Evolutionary conservation across 1,140 invertebrate species (phyloP), one percentile per base, ranked within the genome.

Genomic region (Drosophila dunni): DNA sequence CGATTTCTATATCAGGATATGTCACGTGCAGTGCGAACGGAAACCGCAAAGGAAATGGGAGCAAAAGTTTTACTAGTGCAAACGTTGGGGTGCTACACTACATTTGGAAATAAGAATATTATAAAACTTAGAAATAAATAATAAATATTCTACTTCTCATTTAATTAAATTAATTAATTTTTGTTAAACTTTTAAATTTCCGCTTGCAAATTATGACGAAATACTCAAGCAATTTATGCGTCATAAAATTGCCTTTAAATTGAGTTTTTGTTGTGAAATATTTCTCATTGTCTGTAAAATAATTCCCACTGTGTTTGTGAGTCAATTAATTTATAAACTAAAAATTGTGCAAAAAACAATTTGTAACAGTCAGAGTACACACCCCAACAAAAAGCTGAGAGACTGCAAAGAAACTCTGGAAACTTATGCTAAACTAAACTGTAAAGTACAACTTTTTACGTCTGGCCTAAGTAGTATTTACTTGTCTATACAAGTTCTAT

Each of bases 1-100:
- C 83, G 83, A 88, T 86, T 86, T 88, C 83, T 86, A 80, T 78
- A 83, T 86, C 84, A 74, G 83, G 83, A 83, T 83, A 62, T 86
- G 83, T 86, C 83, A 86, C 83, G 83, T 86, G 83, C 79, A 83
- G 72, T 75, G 46, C 46, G 69, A 9, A 66, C 46, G 69, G 10
- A 66, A 67, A 75, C 48, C 56, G 65, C 64, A 63, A 76, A 67
- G 48, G n/a, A 54, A 79, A 73, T 73, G 58, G 63, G 58, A 53
- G 42, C 57, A 69, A 68, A 69, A 69, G 45, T 63, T 61, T 75
- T 62, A 61, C 33, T 46, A 15, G 34, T n/a, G 17, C 1, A 40
- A 63, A 54, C 6, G 6, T 56, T 51, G 5, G 64, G 44, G 11
- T 50, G 44, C 20, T n/a, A 38, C 44, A 42, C 15, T 48, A 17